phyloP scores from a whole-genome alignment of 1,140 invertebrate species.

The Scaptomyza pallida region DNA sequence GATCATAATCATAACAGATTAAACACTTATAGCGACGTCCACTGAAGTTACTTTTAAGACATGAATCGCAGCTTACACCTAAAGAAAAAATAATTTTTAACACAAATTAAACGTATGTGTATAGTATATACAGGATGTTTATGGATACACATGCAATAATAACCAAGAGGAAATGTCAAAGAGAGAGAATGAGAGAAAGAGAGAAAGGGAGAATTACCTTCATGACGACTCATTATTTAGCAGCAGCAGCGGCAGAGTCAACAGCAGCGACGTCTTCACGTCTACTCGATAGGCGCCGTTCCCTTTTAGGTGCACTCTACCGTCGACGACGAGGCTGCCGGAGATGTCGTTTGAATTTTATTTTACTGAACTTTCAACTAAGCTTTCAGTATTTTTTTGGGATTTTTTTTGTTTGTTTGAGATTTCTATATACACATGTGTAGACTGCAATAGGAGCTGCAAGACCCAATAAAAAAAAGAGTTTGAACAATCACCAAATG shows the following conservation, averaged over 20 bases:
- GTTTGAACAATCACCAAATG: conserved; percentile 23
- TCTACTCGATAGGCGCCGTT: conserved; percentile 59
- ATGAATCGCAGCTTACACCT: conserved; percentile 99
- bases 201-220: conserved; percentile 55
- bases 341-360: conserved; percentile 39
- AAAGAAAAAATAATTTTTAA: background rate
- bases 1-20: conserved; percentile 99
- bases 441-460: conserved; percentile 32
- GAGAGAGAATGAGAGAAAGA: background rate
- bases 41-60: conserved; percentile 98
- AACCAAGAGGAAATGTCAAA: background rate
- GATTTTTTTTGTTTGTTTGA: conserved; percentile 29
- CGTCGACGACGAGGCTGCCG: conserved; percentile 26
- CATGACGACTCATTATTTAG: conserved; percentile 83
- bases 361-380: conserved; percentile 32
- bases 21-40: conserved; percentile 99
- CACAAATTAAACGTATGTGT: too few species aligned
- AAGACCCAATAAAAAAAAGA: conserved; percentile 18
- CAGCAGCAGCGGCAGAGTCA: conserved; percentile 56
- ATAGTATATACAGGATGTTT: background rate
- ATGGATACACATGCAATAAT: background rate
- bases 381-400: conserved; percentile 33
- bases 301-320: conserved; percentile 34
- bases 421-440: conserved; percentile 45
- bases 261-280: conserved; percentile 47